Conservation (phyloP, 2,888 invertebrate species). For the Mesorhabditis sp. region DNA sequence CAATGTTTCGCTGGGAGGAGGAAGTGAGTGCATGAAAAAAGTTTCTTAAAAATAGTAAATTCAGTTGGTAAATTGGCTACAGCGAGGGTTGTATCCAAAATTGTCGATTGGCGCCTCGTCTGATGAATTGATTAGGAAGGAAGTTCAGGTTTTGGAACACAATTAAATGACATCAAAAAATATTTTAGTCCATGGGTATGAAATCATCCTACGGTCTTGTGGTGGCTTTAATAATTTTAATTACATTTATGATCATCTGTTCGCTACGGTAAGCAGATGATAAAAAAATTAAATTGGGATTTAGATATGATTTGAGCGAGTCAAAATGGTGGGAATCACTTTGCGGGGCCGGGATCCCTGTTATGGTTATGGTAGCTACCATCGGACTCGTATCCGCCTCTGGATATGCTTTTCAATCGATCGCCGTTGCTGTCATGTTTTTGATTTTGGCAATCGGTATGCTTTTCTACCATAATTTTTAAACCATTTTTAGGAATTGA, state of each 20-base stretch:
- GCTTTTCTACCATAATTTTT: not conserved
- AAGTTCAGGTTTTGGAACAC: not conserved
- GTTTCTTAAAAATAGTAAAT: not conserved
- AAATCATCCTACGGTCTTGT: slow-evolving; percentile 33
- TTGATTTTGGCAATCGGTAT: slow-evolving; percentile 38
- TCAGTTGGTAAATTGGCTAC: not conserved
- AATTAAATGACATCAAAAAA: not conserved
- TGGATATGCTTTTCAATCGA: slow-evolving; percentile 41
- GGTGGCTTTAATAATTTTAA: slow-evolving; percentile 25
- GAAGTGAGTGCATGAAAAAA: not conserved
- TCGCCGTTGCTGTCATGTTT: slow-evolving; percentile 39
- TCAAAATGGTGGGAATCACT: slow-evolving; percentile 39
- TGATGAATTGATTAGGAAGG: not conserved
- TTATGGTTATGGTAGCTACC: slow-evolving; percentile 34
- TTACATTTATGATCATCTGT: slow-evolving; percentile 16
- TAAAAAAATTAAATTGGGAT: not conserved
- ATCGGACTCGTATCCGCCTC: slow-evolving; percentile 40
- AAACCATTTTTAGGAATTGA: slow-evolving; percentile 38
- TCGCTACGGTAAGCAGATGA: slow-evolving; percentile 30
- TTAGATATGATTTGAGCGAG: slow-evolving; percentile 26
- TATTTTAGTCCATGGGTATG: slow-evolving; percentile 26
- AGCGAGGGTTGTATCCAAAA: not conserved
- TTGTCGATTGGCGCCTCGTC: slow-evolving; percentile 5
- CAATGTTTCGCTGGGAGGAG: not conserved
- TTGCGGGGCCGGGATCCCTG: slow-evolving; percentile 37